phyloP scores from a whole-genome alignment of 2,888 invertebrate species.

The Nemapogon koenigi region DNA sequence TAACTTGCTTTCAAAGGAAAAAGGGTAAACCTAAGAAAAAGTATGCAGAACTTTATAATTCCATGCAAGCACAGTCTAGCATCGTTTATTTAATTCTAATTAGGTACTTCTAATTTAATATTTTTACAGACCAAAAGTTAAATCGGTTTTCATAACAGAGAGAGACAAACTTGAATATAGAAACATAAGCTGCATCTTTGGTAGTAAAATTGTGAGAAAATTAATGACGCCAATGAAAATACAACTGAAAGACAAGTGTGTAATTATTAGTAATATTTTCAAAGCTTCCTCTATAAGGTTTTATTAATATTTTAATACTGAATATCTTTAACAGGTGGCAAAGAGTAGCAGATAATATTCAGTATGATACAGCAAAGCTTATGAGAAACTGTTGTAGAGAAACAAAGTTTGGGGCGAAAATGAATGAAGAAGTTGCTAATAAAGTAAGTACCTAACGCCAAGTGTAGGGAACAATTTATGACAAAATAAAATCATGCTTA shows the following conservation, averaged over 20 bases:
- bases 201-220: conserved; percentile 27
- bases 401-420: conserved; percentile 11
- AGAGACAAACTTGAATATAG: conserved; percentile 19
- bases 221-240: conserved; percentile 26
- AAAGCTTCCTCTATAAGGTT: not conserved
- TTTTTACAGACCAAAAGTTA: not conserved
- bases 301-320: not conserved
- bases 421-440: conserved; percentile 23
- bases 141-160: not conserved
- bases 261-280: conserved; percentile 1
- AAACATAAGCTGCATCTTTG: conserved; percentile 30
- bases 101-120: no score
- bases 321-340: conserved; percentile 26
- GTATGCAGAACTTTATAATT: no score
- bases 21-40: conserved; percentile 10
- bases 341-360: conserved; percentile 27
- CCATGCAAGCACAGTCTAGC: no score
- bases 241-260: conserved; percentile 32
- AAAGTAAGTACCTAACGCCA: conserved; percentile 24
- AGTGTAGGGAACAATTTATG: not conserved
- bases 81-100: no score
- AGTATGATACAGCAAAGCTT: conserved; percentile 27
- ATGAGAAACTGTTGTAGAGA: conserved; percentile 19
- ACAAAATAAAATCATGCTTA: not conserved
- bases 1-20: conserved; percentile 30